Evolutionary conservation across 2,888 invertebrate species (phyloP).

Genomic region (Calliphora vomitoria): DNA sequence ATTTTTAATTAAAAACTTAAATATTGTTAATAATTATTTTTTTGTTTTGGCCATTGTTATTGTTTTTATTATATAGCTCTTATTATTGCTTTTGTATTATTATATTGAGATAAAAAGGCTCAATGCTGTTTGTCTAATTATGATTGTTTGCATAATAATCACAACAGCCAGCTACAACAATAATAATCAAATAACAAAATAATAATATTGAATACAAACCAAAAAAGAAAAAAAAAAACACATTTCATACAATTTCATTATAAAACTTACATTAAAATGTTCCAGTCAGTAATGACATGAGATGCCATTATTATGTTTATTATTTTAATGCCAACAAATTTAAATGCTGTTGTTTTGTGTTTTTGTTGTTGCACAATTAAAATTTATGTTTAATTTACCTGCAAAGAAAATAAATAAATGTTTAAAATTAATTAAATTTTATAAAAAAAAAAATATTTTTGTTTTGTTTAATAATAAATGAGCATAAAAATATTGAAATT

Average conservation of each 20-base stretch:
- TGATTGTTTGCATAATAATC: constrained; percentile 58
- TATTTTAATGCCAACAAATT: constrained; percentile 34
- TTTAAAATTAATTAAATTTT: constrained; percentile 54
- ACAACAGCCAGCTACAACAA: not conserved
- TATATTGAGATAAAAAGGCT: constrained; percentile 32
- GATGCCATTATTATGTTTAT: constrained; percentile 51
- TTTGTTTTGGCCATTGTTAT: not conserved
- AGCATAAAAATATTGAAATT: constrained; percentile 1
- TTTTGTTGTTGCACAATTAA: constrained; percentile 23
- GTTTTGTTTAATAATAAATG: not conserved
- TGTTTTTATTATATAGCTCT: not conserved
- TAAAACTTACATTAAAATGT: constrained; percentile 50
- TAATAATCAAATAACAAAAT: constrained; percentile 18
- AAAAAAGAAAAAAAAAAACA: no score
- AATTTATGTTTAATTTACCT: constrained; percentile 69
- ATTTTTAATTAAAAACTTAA: constrained; percentile 66
- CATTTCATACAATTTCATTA: constrained; percentile 22
- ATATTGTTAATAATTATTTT: constrained; percentile 54
- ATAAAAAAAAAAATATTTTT: constrained; percentile 4
- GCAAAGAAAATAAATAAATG: constrained; percentile 64
- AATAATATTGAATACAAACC: not conserved
- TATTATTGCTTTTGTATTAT: constrained; percentile 37
- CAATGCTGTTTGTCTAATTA: constrained; percentile 70
- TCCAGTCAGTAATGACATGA: constrained; percentile 46
- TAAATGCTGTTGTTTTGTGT: constrained; percentile 33